Conservation (phyloP, 2,888 invertebrate species). For the Bedellia somnulentella region DNA sequence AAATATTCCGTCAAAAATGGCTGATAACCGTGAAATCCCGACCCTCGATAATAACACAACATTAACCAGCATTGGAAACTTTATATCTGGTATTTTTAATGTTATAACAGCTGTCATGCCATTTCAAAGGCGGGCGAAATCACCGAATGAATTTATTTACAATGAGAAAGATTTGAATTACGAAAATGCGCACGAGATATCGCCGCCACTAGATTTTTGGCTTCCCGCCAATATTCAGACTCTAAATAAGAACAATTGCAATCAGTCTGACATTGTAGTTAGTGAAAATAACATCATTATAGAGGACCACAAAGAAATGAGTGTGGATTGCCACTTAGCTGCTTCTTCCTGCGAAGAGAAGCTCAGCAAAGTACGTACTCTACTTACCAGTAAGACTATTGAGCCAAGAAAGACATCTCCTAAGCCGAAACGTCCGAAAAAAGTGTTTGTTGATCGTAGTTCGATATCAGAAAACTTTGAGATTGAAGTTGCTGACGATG, state of each 20-base stretch:
- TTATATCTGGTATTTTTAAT: conserved; percentile 35
- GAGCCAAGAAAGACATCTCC: conserved; percentile 16
- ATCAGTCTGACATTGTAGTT: conserved; percentile 9
- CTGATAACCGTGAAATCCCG: neutral
- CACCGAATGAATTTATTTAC: conserved; percentile 11
- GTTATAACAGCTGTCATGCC: conserved; percentile 27
- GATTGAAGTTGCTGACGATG: conserved; percentile 37
- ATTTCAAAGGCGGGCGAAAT: conserved; percentile 24
- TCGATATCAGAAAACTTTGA: conserved; percentile 32
- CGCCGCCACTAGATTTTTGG: conserved; percentile 17
- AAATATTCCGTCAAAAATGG: neutral
- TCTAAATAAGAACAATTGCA: conserved; percentile 30
- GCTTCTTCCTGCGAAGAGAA: conserved; percentile 34
- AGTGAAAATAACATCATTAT: conserved; percentile 4
- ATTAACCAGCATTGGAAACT: conserved; percentile 26
- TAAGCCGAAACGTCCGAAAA: conserved; percentile 18
- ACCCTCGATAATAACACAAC: conserved; percentile 11
- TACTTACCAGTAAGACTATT: conserved; percentile 19
- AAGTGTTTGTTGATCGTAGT: conserved; percentile 26
- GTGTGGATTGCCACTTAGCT: conserved; percentile 22
- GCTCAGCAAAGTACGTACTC: conserved; percentile 25
- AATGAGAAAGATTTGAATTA: conserved; percentile 1
- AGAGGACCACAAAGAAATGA: conserved; percentile 20
- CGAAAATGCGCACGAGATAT: conserved; percentile 15
- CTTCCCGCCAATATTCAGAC: conserved; percentile 28